Evolutionary conservation across 1,140 invertebrate species (phyloP), one percentile per base, ranked within the genome.

Genomic region (Diorhabda sublineata): DNA sequence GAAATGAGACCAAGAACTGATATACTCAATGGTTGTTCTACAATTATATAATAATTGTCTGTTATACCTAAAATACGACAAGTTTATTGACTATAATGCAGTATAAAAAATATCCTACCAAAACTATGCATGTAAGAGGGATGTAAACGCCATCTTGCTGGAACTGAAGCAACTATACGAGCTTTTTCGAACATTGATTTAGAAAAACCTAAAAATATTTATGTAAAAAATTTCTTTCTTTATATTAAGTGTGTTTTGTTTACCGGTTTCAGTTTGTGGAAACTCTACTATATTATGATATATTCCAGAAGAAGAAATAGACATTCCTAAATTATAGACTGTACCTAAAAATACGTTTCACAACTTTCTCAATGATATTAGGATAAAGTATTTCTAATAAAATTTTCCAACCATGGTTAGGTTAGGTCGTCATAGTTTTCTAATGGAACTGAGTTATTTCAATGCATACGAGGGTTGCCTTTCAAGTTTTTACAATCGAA

Each of bases 81-180:
- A 8, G n/a, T 52, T 52, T 52, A 52, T 52, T 41, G 59, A 61
- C 44, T 44, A 6, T 3, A 65, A 52, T 47, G 2, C 8, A 42
- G 63, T 56, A 65, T 57, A 52, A 3, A 52, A 52, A 8, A 2
- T 52, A 52, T 52, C 47, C 76, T 82, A 86, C 91, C 92, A 82
- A 96, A 96, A 6, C 92, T 92, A 76, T 96, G 94, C 90, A 94
- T 95, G 69, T 96, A 96, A 0, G 89, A 87, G 0, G 92, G 91
- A 81, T 93, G 85, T 3, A 93, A 75, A 3, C 85, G 80, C 90
- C 92, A 94, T 67, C 91, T 84, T 5, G 90, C 87, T 2, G 89
- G 90, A 67, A 94, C 75, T 2, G 82, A 84, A 4, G 87, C 89
- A n/a, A 93, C 86, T 57, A 92, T 85, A 64, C 84, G 82, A 0